These are phyloP conservation scores for Carassius gibelio DNA, from an alignment of 2,113 vertebrate genomes.

Conservation along the genomic window DNA sequence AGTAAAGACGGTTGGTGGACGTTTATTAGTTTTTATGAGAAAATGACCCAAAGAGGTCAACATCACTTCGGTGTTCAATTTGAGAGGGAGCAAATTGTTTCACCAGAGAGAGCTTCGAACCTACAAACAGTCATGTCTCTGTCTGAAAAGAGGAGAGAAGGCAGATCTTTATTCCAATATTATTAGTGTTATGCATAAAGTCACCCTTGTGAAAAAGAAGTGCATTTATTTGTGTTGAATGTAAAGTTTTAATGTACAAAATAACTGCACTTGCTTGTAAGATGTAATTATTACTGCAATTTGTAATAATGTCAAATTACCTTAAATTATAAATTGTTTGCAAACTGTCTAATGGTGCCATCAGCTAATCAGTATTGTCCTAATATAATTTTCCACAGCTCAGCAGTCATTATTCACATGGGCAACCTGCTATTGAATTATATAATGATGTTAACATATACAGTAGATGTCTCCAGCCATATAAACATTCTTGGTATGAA, in stretches of 20 bases:
- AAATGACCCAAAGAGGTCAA: constrained; percentile 29
- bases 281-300: neutral
- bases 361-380: neutral
- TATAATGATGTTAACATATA: neutral
- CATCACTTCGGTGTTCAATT: constrained; percentile 22
- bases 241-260: neutral
- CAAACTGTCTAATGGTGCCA: neutral
- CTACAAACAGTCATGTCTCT: neutral
- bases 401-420: neutral
- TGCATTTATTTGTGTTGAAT: neutral
- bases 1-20: neutral
- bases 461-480: neutral
- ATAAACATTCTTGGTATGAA: neutral
- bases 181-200: neutral
- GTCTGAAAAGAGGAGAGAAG: neutral
- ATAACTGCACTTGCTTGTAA: neutral
- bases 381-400: neutral
- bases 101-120: neutral
- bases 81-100: constrained; percentile 17
- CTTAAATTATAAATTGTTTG: too few relatives aligned
- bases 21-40: constrained; percentile 27
- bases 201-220: neutral
- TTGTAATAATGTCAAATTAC: too few relatives aligned
- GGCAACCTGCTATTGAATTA: neutral
- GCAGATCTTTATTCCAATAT: neutral